A percentile compares a stretch with the other conserved stretches of the same genome.
These are phyloP conservation scores for Sebastolobus alascanus DNA, from an alignment of 2,797 vertebrate genomes.

Conservation along the genomic window DNA sequence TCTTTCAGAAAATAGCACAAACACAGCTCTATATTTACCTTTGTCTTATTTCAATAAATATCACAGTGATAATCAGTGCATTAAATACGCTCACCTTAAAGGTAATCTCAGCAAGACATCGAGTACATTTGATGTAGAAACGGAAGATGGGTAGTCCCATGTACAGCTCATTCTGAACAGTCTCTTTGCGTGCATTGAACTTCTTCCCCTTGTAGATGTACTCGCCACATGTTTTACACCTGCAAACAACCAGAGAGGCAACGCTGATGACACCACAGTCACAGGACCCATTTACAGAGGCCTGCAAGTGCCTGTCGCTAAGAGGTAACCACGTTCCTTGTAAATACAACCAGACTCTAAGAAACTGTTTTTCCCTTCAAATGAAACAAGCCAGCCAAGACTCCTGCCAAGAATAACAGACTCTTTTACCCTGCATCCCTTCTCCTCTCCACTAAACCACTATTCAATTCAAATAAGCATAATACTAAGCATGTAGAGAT, in stretches of 20 bases:
- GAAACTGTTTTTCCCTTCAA: neutral
- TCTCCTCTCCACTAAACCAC: neutral
- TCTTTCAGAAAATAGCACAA: neutral
- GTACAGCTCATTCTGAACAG: conserved; percentile 92
- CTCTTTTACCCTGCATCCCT: too few relatives aligned
- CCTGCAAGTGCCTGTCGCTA: neutral
- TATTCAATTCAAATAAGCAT: neutral
- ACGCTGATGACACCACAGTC: neutral
- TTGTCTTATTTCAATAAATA: neutral
- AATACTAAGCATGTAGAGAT: neutral
- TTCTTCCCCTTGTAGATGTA: conserved; percentile 99
- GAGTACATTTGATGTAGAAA: conserved; percentile 99
- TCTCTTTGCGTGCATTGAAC: conserved; percentile 97
- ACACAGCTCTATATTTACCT: neutral
- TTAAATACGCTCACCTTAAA: conserved; percentile 89
- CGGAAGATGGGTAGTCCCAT: conserved; percentile 97
- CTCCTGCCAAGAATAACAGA: neutral
- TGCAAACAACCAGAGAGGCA: conserved; percentile 64
- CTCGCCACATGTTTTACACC: conserved; percentile 98
- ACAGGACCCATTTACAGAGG: neutral
- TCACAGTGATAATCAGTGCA: neutral
- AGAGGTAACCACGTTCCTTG: neutral
- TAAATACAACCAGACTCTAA: neutral
- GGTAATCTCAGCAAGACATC: conserved; percentile 97
- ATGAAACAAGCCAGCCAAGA: neutral